Percentiles rank a stretch among this genome's conserved stretches.
phyloP scores from a whole-genome alignment of 2,888 invertebrate species.

The Scaptomyza reducta region DNA sequence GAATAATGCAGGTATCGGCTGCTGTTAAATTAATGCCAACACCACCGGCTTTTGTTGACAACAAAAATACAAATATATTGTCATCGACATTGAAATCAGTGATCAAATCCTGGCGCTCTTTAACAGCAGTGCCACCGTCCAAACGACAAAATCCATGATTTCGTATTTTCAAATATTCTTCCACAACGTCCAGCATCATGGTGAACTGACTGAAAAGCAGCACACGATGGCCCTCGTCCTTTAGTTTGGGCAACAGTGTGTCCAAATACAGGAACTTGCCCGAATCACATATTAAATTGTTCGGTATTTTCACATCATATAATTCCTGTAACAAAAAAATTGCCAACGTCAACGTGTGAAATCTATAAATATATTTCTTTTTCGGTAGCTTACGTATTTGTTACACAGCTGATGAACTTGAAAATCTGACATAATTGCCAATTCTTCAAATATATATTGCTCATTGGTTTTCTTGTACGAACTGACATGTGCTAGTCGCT shows the following conservation, averaged over 20 bases:
- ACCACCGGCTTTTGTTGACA: conserved; percentile 98
- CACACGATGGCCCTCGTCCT: conserved; percentile 91
- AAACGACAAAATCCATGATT: conserved; percentile 91
- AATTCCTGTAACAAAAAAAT: conserved; percentile 85
- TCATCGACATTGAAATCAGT: conserved; percentile 92
- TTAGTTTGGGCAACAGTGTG: conserved; percentile 89
- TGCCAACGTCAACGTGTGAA: background rate
- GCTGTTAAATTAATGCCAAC: conserved; percentile 96
- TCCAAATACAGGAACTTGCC: conserved; percentile 95
- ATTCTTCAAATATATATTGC: conserved; percentile 93
- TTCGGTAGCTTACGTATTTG: conserved; percentile 85
- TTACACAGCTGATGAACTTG: conserved; percentile 93
- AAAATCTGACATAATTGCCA: conserved; percentile 95
- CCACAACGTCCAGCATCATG: conserved; percentile 96
- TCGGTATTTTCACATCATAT: conserved; percentile 87
- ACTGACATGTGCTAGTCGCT: conserved; percentile 87
- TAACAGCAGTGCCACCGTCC: conserved; percentile 95
- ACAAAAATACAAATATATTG: conserved; percentile 93
- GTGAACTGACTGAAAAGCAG: conserved; percentile 98
- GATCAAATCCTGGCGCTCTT: conserved; percentile 94
- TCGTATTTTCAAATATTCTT: conserved; percentile 92
- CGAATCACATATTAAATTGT: conserved; percentile 90
- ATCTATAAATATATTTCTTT: conserved; percentile 64
- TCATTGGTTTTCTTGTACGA: conserved; percentile 90
- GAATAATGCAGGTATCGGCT: conserved; percentile 97